A percentile compares a stretch with the other conserved stretches of the same genome.
Conservation (phyloP, 2,113 vertebrate genomes). For the Lanius collurio region DNA sequence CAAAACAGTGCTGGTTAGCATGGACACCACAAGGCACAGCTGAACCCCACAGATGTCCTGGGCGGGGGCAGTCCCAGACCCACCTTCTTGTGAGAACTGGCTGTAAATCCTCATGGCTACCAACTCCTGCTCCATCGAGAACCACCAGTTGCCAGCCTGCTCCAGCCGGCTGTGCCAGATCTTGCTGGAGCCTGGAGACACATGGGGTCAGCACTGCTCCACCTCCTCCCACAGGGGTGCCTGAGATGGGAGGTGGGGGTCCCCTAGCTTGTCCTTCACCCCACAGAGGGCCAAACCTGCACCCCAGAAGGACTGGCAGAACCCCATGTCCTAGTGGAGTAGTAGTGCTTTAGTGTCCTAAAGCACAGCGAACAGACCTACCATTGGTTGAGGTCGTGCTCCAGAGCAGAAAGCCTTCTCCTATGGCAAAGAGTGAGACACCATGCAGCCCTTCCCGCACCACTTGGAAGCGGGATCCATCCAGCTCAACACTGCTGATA, state of each 20-base stretch:
- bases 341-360: neutral
- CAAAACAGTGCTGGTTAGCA: neutral
- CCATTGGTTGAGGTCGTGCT: constrained; percentile 71
- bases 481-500: constrained; percentile 79
- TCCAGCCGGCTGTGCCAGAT: constrained; percentile 84
- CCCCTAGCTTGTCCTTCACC: neutral
- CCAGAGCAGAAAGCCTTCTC: constrained; percentile 84
- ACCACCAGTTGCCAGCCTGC: constrained; percentile 80
- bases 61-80: neutral
- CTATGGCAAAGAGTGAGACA: constrained; percentile 73
- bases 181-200: constrained; percentile 71
- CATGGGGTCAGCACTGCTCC: neutral
- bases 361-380: constrained; percentile 8
- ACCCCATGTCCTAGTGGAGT: fast-evolving
- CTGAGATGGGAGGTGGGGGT: neutral
- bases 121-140: constrained; percentile 77
- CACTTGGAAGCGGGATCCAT: constrained; percentile 79
- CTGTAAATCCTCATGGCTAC: constrained; percentile 81
- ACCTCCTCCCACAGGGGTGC: neutral
- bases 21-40: fast-evolving
- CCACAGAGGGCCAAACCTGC: neutral
- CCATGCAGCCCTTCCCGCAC: constrained; percentile 72
- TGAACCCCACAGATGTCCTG: fast-evolving
- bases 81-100: constrained; percentile 82
- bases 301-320: neutral